A percentile compares a stretch with the other conserved stretches of the same genome.
Conservation (phyloP, 2,797 vertebrate genomes). For the Megaceryle alcyon region DNA sequence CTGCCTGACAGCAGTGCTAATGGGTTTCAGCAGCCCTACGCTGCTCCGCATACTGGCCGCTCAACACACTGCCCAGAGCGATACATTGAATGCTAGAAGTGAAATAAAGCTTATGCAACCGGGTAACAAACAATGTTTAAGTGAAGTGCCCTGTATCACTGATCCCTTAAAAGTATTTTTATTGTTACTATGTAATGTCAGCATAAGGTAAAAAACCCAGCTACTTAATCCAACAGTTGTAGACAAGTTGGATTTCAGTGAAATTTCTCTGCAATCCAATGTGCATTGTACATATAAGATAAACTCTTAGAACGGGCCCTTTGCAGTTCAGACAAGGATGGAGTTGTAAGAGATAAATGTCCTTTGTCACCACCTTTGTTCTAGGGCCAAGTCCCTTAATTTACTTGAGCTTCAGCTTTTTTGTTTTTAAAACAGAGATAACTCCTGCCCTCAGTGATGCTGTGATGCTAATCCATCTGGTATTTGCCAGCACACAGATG, state of each 20-base stretch:
- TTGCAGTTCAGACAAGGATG: background rate
- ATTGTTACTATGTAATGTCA: background rate
- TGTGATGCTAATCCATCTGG: background rate
- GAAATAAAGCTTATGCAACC: background rate
- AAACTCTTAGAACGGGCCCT: background rate
- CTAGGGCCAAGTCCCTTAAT: background rate
- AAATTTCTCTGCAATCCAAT: background rate
- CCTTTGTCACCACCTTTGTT: background rate
- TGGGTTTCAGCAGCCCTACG: background rate
- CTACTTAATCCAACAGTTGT: background rate
- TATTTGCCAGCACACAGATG: background rate
- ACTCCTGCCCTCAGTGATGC: background rate
- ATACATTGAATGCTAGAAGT: fast-evolving
- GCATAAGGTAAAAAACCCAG: fast-evolving
- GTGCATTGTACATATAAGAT: background rate
- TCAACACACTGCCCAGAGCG: background rate
- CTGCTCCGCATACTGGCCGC: background rate
- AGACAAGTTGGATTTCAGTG: background rate
- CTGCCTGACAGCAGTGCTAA: background rate
- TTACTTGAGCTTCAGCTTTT: background rate
- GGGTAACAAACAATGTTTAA: background rate
- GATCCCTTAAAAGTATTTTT: background rate
- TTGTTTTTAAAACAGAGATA: background rate
- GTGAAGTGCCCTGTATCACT: background rate
- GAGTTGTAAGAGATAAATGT: background rate